A percentile compares a stretch with the other conserved stretches of the same genome.
phyloP scores from a whole-genome alignment of 2,797 vertebrate genomes.

The Echeneis naucrates region DNA sequence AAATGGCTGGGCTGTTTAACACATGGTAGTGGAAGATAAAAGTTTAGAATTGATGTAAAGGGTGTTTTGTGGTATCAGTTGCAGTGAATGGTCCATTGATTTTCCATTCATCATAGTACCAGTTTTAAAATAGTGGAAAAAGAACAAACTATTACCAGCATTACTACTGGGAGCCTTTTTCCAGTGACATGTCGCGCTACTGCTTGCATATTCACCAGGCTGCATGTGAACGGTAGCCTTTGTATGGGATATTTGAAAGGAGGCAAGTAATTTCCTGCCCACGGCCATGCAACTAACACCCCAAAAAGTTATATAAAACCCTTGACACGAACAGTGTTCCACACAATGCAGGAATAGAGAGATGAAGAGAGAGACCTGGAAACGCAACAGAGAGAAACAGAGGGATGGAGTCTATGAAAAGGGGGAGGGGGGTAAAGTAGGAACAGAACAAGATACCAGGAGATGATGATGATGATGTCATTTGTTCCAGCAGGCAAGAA shows the following conservation, averaged over 20 bases:
- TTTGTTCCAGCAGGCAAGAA: slow-evolving; percentile 81
- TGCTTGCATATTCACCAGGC: slow-evolving; percentile 56
- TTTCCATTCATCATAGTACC: slow-evolving; percentile 46
- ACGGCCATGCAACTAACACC: slow-evolving; percentile 58
- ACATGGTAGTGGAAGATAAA: slow-evolving; percentile 47
- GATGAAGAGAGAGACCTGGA: slow-evolving; percentile 20
- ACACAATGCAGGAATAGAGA: slow-evolving; percentile 30
- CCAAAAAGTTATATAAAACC: slow-evolving; percentile 61
- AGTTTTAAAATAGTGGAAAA: slow-evolving; percentile 46
- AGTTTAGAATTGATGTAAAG: slow-evolving; percentile 32
- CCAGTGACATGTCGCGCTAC: slow-evolving; percentile 65
- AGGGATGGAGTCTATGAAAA: slow-evolving; percentile 37
- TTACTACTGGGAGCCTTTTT: slow-evolving; percentile 56
- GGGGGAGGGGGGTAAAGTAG: slow-evolving; percentile 24
- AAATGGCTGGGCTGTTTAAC: slow-evolving; percentile 48
- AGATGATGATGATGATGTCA: slow-evolving; percentile 83
- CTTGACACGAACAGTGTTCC: slow-evolving; percentile 40
- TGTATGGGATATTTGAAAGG: slow-evolving; percentile 62
- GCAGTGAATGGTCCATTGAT: slow-evolving; percentile 19
- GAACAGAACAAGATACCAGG: slow-evolving; percentile 73
- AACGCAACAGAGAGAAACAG: slow-evolving; percentile 32
- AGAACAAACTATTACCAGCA: slow-evolving; percentile 39
- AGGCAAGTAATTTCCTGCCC: slow-evolving; percentile 72
- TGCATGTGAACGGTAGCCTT: slow-evolving; percentile 69
- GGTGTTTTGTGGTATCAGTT: slow-evolving; percentile 34